Percentiles rank a stretch among this genome's conserved stretches.
Conservation (phyloP, 2,113 vertebrate genomes). For the Chrysemys picta region DNA sequence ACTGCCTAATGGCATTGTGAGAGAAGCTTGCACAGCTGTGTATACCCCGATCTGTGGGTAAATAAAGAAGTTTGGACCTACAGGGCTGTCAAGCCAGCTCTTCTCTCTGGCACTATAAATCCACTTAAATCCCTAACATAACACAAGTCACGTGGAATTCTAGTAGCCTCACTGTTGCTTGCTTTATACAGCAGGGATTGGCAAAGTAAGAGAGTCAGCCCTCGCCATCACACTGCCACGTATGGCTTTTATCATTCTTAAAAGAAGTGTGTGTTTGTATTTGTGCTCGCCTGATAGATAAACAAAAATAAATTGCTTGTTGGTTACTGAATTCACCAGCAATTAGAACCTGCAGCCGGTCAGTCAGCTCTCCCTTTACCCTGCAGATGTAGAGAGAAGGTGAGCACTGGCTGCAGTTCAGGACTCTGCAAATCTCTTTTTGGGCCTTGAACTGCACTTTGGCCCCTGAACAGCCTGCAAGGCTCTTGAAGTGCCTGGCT, state of each 20-base stretch:
- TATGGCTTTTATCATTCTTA: background rate
- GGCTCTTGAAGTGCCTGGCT: background rate
- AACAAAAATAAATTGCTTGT: background rate
- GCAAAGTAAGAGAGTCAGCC: background rate
- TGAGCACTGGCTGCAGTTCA: background rate
- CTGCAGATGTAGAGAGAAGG: background rate
- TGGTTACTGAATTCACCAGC: background rate
- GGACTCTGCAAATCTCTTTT: background rate
- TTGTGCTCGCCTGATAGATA: background rate
- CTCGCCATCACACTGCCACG: background rate
- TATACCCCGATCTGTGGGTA: background rate
- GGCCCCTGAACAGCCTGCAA: background rate
- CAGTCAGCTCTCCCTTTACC: constrained; percentile 27
- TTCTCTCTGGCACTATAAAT: background rate
- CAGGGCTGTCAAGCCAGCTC: background rate
- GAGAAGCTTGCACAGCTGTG: background rate
- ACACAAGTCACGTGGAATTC: background rate
- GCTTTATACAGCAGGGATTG: background rate
- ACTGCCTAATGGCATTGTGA: background rate
- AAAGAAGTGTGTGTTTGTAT: accelerated
- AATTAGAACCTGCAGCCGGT: background rate
- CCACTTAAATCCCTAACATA: background rate
- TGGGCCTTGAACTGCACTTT: background rate
- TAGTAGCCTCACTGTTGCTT: background rate
- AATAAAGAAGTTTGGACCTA: background rate